Percentiles rank a stretch among this genome's conserved stretches.
phyloP scores from a whole-genome alignment of 2,888 invertebrate species.

The Drosophila greeni region DNA sequence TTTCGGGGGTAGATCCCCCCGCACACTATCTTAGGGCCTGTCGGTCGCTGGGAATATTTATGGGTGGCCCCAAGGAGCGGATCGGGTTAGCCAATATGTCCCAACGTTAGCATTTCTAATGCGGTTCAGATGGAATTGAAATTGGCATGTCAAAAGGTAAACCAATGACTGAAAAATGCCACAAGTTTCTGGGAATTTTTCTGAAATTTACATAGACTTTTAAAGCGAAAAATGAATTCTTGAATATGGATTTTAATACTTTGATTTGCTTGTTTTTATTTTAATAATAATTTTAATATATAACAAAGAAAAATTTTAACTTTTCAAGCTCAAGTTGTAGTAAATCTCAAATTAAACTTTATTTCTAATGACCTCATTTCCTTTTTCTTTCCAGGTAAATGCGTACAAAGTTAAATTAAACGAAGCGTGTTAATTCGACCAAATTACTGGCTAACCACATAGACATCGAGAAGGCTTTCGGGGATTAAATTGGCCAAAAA shows the following conservation, averaged over 20 bases:
- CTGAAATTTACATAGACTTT: neutral
- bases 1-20: neutral
- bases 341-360: neutral
- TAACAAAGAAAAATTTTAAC: neutral
- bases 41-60: constrained; percentile 35
- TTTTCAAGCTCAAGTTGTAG: neutral
- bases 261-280: neutral
- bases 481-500: constrained; percentile 48
- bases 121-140: constrained; percentile 32
- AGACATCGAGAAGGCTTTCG: constrained; percentile 7
- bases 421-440: constrained; percentile 4
- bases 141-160: constrained; percentile 17
- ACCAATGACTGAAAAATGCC: constrained; percentile 8
- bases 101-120: constrained; percentile 24
- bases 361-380: constrained; percentile 3
- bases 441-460: constrained; percentile 14
- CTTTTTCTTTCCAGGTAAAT: constrained; percentile 33
- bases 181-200: neutral
- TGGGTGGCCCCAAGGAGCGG: constrained; percentile 9
- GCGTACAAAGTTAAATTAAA: constrained; percentile 7
- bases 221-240: neutral
- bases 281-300: neutral
- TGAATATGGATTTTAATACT: neutral
- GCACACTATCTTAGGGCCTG: constrained; percentile 19
- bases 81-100: constrained; percentile 68